phyloP scores from a whole-genome alignment of 1,140 invertebrate species.

The Ladona fulva region DNA sequence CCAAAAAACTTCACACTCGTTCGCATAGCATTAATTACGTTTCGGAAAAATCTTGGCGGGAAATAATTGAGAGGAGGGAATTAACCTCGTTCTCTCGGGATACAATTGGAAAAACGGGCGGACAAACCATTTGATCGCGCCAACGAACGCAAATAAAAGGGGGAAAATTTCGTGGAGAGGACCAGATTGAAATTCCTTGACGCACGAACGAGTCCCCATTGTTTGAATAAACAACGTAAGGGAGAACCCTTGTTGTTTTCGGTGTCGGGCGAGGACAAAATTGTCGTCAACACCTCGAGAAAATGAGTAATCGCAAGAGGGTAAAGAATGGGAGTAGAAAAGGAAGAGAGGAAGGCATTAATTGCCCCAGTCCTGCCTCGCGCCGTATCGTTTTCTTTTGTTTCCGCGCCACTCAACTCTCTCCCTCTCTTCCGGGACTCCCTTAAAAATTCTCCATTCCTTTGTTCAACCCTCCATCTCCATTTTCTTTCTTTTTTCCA shows the following conservation, averaged over 20 bases:
- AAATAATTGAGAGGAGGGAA: background rate
- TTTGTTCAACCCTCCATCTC: background rate
- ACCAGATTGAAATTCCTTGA: background rate
- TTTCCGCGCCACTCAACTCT: background rate
- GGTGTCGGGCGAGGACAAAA: background rate
- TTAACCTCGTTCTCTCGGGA: background rate
- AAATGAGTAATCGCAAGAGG: background rate
- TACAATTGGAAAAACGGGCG: background rate
- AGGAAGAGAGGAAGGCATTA: background rate
- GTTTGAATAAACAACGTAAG: conserved; percentile 2
- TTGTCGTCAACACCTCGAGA: background rate
- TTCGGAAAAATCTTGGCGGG: background rate
- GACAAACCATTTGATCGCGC: background rate
- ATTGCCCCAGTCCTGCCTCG: background rate
- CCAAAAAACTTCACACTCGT: no score
- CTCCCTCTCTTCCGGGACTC: background rate
- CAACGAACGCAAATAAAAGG: background rate
- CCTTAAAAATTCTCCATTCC: background rate
- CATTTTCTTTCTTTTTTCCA: background rate
- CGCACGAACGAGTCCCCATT: background rate
- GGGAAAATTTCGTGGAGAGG: background rate
- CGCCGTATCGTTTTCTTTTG: background rate
- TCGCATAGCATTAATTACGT: no score
- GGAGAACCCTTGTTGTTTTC: background rate
- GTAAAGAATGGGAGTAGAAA: background rate